Conservation (phyloP, 2,113 vertebrate genomes). For the Otocyon megalotis region DNA sequence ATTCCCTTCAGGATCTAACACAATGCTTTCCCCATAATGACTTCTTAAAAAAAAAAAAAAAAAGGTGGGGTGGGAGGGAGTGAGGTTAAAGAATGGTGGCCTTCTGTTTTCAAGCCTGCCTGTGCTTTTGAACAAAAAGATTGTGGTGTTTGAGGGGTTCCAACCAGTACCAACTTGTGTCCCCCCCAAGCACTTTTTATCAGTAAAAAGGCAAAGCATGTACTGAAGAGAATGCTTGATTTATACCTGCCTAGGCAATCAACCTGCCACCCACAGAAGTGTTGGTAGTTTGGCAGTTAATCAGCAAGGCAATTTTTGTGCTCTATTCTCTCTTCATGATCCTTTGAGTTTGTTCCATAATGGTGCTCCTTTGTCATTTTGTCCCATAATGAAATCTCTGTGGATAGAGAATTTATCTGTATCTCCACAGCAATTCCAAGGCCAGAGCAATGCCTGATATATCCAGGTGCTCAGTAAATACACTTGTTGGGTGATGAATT, state of each 20-base stretch:
- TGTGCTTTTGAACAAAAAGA: constrained; percentile 50
- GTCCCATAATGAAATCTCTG: not conserved
- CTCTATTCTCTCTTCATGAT: constrained; percentile 33
- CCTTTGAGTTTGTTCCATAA: not conserved
- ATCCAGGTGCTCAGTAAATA: not conserved
- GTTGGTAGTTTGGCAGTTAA: constrained; percentile 72
- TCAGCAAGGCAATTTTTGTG: constrained; percentile 68
- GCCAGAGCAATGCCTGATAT: not conserved
- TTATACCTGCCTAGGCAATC: constrained; percentile 80
- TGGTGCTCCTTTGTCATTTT: not conserved
- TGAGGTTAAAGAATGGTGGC: constrained; percentile 14
- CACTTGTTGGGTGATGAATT: not conserved
- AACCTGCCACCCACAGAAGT: constrained; percentile 78
- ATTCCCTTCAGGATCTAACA: not conserved
- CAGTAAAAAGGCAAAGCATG: constrained; percentile 72
- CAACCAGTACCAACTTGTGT: constrained; percentile 77
- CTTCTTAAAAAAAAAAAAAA: not conserved
- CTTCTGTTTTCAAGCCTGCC: constrained; percentile 66
- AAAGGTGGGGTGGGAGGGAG: not conserved
- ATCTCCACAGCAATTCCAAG: not conserved
- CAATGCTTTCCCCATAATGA: not conserved
- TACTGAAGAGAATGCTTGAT: constrained; percentile 65
- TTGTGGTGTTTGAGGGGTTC: constrained; percentile 69
- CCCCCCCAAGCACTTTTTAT: constrained; percentile 74
- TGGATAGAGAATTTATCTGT: not conserved